Evolutionary conservation across 1,140 invertebrate species (phyloP).

Genomic region (Eupeodes corollae): DNA sequence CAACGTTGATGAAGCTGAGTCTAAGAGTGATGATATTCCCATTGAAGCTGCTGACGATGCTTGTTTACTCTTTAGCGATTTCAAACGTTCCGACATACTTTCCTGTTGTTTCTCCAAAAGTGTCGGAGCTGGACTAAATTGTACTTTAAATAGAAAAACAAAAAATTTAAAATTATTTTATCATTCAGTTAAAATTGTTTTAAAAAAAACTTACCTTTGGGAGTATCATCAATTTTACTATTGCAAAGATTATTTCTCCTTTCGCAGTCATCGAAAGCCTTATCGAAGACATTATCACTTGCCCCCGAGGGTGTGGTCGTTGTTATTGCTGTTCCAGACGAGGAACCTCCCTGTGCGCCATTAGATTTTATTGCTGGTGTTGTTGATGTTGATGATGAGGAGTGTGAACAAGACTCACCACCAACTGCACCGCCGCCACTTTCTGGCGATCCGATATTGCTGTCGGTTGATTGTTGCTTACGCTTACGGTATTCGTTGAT

Average conservation of each 20-base stretch:
- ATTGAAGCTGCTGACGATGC: slow-evolving; percentile 12
- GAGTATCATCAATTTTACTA: background rate
- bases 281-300: slow-evolving; percentile 3
- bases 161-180: background rate
- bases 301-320: background rate
- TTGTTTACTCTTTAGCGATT: slow-evolving; percentile 41
- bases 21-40: background rate
- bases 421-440: background rate
- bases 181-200: background rate
- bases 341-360: background rate
- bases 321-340: background rate
- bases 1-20: background rate
- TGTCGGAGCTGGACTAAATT: slow-evolving; percentile 56
- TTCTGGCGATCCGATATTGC: background rate
- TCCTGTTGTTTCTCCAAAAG: slow-evolving; percentile 60
- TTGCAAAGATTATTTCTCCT: background rate
- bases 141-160: slow-evolving; percentile 14
- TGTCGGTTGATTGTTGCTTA: slow-evolving; percentile 24
- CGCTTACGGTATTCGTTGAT: slow-evolving; percentile 35
- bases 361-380: slow-evolving; percentile 10
- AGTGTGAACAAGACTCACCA: slow-evolving; percentile 10
- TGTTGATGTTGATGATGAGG: slow-evolving; percentile 12
- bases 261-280: background rate
- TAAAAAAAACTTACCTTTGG: too few species aligned
- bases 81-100: slow-evolving; percentile 59